phyloP scores from a whole-genome alignment of 2,113 vertebrate genomes.

The Scortum barcoo region DNA sequence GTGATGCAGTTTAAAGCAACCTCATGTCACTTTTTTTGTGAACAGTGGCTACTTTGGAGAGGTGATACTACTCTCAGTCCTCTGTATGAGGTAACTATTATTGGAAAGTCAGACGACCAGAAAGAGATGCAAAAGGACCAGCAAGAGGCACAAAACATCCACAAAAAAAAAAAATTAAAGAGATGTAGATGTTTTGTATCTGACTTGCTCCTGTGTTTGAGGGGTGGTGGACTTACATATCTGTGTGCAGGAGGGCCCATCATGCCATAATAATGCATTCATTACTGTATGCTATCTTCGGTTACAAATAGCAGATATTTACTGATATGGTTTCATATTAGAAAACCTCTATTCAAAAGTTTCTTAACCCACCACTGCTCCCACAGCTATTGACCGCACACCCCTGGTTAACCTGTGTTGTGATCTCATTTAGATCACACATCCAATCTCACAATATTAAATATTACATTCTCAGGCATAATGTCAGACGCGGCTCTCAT shows the following conservation, averaged over 20 bases:
- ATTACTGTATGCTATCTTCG: background rate
- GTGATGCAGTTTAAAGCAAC: too few relatives aligned
- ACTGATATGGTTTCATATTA: background rate
- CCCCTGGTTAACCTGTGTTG: constrained; percentile 1
- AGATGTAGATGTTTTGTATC: background rate
- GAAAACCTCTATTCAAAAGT: background rate
- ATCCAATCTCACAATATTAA: constrained; percentile 1
- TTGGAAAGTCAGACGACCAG: too few relatives aligned
- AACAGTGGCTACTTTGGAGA: too few relatives aligned
- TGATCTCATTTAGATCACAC: constrained; percentile 19
- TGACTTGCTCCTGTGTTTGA: background rate
- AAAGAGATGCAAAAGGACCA: too few relatives aligned
- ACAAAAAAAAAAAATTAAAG: background rate
- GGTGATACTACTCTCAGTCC: too few relatives aligned
- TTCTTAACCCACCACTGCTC: background rate
- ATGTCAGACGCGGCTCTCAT: constrained; percentile 8
- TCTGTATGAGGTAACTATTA: too few relatives aligned
- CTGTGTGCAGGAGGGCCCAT: background rate
- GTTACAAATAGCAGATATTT: background rate
- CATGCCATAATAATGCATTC: background rate
- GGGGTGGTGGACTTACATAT: background rate
- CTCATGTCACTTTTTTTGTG: too few relatives aligned
- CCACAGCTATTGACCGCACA: background rate
- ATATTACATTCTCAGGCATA: constrained; percentile 4
- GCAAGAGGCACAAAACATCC: too few relatives aligned